Conservation (phyloP, 2,888 invertebrate species). For the Synanthedon formicaeformis region DNA sequence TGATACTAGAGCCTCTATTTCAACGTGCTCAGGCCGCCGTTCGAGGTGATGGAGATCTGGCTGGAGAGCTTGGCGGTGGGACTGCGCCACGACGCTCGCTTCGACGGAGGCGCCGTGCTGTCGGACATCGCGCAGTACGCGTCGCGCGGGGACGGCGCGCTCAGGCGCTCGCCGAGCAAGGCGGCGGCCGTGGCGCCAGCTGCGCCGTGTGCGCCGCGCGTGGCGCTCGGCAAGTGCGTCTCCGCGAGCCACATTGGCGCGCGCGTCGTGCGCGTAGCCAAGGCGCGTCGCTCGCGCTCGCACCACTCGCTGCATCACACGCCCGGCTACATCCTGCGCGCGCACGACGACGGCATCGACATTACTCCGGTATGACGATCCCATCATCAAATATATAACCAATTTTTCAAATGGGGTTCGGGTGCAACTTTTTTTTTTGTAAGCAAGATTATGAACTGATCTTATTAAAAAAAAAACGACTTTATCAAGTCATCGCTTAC, state of each 20-base stretch:
- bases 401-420: too few relatives aligned
- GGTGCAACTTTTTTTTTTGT: too few relatives aligned
- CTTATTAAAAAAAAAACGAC: too few relatives aligned
- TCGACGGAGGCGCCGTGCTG: conserved; percentile 74
- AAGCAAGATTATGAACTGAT: too few relatives aligned
- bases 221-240: conserved; percentile 55
- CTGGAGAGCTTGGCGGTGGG: conserved; percentile 82
- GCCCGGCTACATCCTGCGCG: conserved; percentile 53
- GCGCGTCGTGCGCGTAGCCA: conserved; percentile 12
- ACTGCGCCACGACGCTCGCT: conserved; percentile 72
- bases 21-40: conserved; percentile 80
- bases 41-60: conserved; percentile 92
- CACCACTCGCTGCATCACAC: conserved; percentile 28
- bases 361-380: conserved; percentile 38
- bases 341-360: conserved; percentile 35
- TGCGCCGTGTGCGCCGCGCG: conserved; percentile 9
- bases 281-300: conserved; percentile 20
- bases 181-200: conserved; percentile 18
- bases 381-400: too few relatives aligned
- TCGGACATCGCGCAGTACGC: conserved; percentile 81
- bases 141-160: conserved; percentile 43
- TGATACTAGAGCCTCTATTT: too few relatives aligned
- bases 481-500: too few relatives aligned
- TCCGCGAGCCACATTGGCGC: conserved; percentile 48
- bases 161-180: conserved; percentile 18